A percentile compares a stretch with the other conserved stretches of the same genome.
Conservation (phyloP, 2,113 vertebrate genomes). For the Hoplias malabaricus region DNA sequence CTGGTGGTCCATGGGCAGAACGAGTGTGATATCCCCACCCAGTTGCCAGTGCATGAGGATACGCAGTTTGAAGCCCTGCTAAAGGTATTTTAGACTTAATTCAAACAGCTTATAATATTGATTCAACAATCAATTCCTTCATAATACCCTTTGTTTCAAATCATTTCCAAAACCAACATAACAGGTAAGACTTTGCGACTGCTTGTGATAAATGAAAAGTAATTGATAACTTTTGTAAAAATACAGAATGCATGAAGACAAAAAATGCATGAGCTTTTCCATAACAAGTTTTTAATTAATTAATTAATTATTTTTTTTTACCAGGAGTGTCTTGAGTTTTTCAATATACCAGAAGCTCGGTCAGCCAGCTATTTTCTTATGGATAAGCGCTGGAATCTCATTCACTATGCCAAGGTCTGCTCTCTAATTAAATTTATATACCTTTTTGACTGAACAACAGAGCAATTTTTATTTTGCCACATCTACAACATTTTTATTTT, state of each 20-base stretch:
- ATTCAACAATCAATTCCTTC: too few relatives aligned
- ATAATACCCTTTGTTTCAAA: background rate
- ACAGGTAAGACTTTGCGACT: too few relatives aligned
- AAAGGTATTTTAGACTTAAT: slow-evolving; percentile 88
- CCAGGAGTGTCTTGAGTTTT: slow-evolving; percentile 97
- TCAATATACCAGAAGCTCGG: slow-evolving; percentile 96
- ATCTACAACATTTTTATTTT: background rate
- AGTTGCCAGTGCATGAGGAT: slow-evolving; percentile 97
- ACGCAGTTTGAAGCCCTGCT: slow-evolving; percentile 97
- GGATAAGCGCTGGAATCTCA: slow-evolving; percentile 99
- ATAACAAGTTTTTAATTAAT: background rate
- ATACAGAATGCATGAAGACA: too few relatives aligned
- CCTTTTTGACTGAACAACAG: too few relatives aligned
- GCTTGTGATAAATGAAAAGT: too few relatives aligned
- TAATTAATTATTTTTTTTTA: slow-evolving; percentile 4
- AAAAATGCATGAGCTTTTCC: too few relatives aligned
- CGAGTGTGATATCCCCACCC: slow-evolving; percentile 97
- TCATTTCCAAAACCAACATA: background rate
- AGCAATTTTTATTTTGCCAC: too few relatives aligned
- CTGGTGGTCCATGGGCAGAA: slow-evolving; percentile 97
- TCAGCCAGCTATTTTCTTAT: slow-evolving; percentile 96
- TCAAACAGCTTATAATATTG: too few relatives aligned
- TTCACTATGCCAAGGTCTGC: slow-evolving; percentile 93
- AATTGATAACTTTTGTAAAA: too few relatives aligned
- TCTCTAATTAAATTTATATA: background rate